These are phyloP conservation scores for Stenodera caucasica DNA, from an alignment of 2,888 invertebrate species.

Conservation along the genomic window DNA sequence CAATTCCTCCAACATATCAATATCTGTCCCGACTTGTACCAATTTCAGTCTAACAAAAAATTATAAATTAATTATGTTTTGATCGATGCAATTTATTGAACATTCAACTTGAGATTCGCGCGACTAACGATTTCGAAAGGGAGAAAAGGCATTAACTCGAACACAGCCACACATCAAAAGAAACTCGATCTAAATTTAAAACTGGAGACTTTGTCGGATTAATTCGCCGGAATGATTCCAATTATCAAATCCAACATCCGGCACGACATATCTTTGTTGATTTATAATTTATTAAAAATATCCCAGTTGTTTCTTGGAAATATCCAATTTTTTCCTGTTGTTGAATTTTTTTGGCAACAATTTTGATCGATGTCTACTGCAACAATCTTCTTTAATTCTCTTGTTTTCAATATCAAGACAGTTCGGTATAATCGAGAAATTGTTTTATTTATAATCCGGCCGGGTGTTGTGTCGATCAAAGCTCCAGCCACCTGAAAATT, in stretches of 20 bases:
- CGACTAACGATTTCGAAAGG: neutral
- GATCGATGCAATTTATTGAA: neutral
- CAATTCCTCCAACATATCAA: constrained; percentile 33
- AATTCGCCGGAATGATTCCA: constrained; percentile 55
- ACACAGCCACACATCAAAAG: constrained; percentile 49
- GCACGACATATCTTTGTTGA: constrained; percentile 7
- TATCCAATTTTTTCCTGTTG: neutral
- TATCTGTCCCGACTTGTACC: constrained; percentile 34
- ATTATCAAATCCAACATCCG: constrained; percentile 51
- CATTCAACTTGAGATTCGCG: too few species aligned
- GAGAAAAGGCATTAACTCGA: neutral
- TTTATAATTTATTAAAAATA: constrained; percentile 3
- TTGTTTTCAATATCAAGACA: too few species aligned
- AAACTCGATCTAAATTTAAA: constrained; percentile 53
- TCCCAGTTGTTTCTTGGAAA: neutral
- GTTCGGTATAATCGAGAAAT: neutral
- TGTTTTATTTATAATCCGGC: constrained; percentile 52
- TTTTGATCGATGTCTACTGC: constrained; percentile 1
- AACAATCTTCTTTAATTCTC: too few species aligned
- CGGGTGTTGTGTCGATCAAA: constrained; percentile 54
- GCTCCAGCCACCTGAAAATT: constrained; percentile 10
- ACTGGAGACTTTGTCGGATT: constrained; percentile 53
- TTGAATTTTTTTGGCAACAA: neutral
- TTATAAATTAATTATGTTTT: neutral
- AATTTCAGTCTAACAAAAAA: constrained; percentile 12